Conservation (phyloP, 1,140 invertebrate species). For the Octopus bimaculoides region DNA sequence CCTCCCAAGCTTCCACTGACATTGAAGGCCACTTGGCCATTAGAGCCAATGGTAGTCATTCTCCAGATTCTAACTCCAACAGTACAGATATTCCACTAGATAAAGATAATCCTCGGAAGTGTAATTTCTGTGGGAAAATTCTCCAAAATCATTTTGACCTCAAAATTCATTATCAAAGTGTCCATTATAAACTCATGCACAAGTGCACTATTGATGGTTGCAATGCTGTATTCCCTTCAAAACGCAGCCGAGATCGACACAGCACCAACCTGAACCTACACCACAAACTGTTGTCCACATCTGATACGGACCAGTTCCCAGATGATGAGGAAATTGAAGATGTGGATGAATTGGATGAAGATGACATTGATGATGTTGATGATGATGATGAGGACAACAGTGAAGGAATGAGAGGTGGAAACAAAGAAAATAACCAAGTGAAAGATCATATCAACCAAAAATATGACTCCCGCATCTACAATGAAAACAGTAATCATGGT, state of each 20-base stretch:
- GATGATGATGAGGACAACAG: constrained; percentile 11
- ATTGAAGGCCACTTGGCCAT: constrained; percentile 16
- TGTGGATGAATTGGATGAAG: constrained; percentile 20
- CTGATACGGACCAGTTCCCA: constrained; percentile 23
- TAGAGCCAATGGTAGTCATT: constrained; percentile 15
- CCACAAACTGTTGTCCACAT: constrained; percentile 45
- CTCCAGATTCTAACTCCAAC: constrained; percentile 7
- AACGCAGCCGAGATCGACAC: constrained; percentile 86
- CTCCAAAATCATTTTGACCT: constrained; percentile 95
- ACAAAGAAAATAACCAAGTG: constrained; percentile 28
- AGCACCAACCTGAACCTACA: constrained; percentile 90
- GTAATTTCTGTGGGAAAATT: constrained; percentile 86
- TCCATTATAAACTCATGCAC: constrained; percentile 94
- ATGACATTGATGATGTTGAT: constrained; percentile 20
- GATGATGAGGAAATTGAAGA: constrained; percentile 22
- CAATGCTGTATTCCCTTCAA: constrained; percentile 92
- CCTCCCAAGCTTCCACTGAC: constrained; percentile 27
- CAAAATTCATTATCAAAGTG: constrained; percentile 93
- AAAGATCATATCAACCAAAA: constrained; percentile 10
- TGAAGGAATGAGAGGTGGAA: constrained; percentile 41
- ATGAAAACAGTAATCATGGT: constrained; percentile 15
- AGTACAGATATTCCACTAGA: constrained; percentile 72
- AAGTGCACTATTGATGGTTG: constrained; percentile 95
- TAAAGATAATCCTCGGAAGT: constrained; percentile 78
- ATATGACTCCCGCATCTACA: constrained; percentile 14